phyloP scores from a whole-genome alignment of 2,113 vertebrate genomes.

The Crotalus horridus region DNA sequence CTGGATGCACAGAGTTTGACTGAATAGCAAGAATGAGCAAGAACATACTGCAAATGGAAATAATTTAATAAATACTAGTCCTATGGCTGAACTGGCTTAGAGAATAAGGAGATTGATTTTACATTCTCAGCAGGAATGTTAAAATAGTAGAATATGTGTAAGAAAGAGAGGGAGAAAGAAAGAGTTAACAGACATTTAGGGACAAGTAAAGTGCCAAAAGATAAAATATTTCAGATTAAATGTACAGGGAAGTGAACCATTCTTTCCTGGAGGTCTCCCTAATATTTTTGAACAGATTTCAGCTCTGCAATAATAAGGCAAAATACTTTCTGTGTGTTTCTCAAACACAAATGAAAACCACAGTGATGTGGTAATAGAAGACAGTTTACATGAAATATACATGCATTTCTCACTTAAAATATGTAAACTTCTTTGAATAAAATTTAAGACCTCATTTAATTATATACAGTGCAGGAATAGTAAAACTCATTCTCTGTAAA shows the following conservation, averaged over 20 bases:
- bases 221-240: slow-evolving; percentile 48
- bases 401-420: slow-evolving; percentile 54
- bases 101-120: background rate
- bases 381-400: slow-evolving; percentile 49
- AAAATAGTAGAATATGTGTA: background rate
- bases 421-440: slow-evolving; percentile 49
- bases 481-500: slow-evolving; percentile 1
- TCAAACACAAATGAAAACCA: slow-evolving; percentile 43
- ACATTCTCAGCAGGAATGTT: slow-evolving; percentile 42
- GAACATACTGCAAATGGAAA: slow-evolving; percentile 52
- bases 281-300: slow-evolving; percentile 52
- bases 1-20: slow-evolving; percentile 17
- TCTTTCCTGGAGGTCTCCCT: slow-evolving; percentile 50
- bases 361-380: slow-evolving; percentile 43
- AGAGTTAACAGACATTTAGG: background rate
- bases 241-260: slow-evolving; percentile 38
- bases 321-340: slow-evolving; percentile 50
- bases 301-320: slow-evolving; percentile 41
- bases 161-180: slow-evolving; percentile 4
- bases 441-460: slow-evolving; percentile 61
- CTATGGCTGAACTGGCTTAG: slow-evolving; percentile 30
- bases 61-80: slow-evolving; percentile 21
- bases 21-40: slow-evolving; percentile 36
- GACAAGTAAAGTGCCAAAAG: background rate
- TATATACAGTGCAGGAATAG: slow-evolving; percentile 71